Evolutionary conservation across 1,140 invertebrate species (phyloP).

Genomic region (Drosophila nebulosa): DNA sequence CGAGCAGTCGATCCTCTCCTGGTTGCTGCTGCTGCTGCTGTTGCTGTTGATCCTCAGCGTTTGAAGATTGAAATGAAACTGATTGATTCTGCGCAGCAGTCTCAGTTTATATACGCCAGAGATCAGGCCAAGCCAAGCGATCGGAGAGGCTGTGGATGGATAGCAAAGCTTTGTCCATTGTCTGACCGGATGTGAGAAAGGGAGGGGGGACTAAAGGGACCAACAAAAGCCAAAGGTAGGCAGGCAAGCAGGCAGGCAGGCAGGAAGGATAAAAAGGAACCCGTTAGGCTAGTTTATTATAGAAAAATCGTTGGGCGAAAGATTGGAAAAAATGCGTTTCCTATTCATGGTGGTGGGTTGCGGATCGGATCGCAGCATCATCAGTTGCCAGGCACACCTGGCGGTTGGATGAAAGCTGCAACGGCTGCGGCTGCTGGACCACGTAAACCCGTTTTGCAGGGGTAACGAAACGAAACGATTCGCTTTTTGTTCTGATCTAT

Average conservation of each 20-base stretch:
- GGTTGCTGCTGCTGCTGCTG: constrained; percentile 44
- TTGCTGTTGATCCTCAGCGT: constrained; percentile 68
- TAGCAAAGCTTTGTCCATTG: constrained; percentile 74
- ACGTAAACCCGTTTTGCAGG: constrained; percentile 48
- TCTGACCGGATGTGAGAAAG: constrained; percentile 47
- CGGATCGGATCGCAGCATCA: constrained; percentile 36
- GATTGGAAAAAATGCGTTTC: constrained; percentile 61
- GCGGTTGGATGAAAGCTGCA: constrained; percentile 48
- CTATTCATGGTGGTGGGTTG: constrained; percentile 63
- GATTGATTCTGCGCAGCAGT: constrained; percentile 79
- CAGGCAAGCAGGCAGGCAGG: neutral
- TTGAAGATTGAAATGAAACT: constrained; percentile 80
- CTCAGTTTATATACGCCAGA: constrained; percentile 63
- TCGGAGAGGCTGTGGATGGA: constrained; percentile 53
- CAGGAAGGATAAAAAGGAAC: constrained; percentile 40
- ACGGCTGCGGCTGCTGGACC: constrained; percentile 59
- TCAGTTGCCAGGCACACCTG: constrained; percentile 63
- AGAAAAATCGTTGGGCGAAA: constrained; percentile 63
- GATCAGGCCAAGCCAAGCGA: constrained; percentile 31
- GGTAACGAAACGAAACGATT: constrained; percentile 30
- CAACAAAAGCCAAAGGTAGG: constrained; percentile 35
- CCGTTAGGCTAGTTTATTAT: constrained; percentile 75
- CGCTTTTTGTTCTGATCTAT: constrained; percentile 4
- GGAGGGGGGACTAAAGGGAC: constrained; percentile 21
- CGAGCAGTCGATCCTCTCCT: constrained; percentile 47